Conservation (phyloP, 2,113 vertebrate genomes). For the Atlantisia rogersi region DNA sequence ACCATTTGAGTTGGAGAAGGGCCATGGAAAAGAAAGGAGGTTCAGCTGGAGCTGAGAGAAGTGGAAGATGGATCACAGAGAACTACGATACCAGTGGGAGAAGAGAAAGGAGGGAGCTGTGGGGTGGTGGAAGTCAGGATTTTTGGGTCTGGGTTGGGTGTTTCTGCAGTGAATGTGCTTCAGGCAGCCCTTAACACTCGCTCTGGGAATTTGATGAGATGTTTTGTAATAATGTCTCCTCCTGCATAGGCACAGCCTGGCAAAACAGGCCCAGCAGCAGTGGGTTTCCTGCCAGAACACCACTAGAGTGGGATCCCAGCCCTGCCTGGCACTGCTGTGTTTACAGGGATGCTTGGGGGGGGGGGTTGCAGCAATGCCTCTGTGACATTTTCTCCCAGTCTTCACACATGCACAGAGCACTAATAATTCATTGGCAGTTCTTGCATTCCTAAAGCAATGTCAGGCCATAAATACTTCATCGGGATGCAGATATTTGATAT, state of each 20-base stretch:
- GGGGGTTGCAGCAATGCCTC: neutral
- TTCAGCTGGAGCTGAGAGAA: neutral
- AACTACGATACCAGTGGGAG: accelerated
- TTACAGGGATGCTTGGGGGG: neutral
- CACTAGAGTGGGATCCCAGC: neutral
- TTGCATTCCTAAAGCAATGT: neutral
- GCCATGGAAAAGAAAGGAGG: neutral
- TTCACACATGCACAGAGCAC: neutral
- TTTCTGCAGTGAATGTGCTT: neutral
- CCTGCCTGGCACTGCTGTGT: neutral
- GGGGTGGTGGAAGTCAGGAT: accelerated
- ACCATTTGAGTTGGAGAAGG: neutral
- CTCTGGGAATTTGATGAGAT: neutral
- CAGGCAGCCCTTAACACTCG: neutral
- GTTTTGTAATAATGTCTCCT: neutral
- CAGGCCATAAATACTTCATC: constrained; percentile 24
- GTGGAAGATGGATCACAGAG: neutral
- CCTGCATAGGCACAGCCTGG: neutral
- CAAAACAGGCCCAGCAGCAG: neutral
- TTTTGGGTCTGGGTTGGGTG: neutral
- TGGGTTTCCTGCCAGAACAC: neutral
- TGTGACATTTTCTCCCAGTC: neutral
- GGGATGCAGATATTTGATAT: neutral
- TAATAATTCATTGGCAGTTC: constrained; percentile 14
- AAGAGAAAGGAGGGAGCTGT: neutral